Evolutionary conservation across 2,797 vertebrate genomes (phyloP), one percentile per base, ranked within the genome.

Genomic region (Microcaecilia unicolor): DNA sequence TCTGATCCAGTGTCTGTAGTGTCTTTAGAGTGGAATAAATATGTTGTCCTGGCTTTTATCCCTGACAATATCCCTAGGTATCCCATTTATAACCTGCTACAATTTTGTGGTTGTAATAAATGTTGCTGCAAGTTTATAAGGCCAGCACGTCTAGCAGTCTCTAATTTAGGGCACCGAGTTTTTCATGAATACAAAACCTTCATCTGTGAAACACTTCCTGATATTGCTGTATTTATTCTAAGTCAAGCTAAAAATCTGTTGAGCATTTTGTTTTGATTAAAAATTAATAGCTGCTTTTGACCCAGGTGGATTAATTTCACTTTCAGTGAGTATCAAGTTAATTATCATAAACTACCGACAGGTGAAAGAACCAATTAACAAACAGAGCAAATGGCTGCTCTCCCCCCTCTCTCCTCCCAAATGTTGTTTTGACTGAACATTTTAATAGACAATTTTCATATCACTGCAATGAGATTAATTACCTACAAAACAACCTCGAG

Each of bases 241-340:
- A 71, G 56, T 54, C 66, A 45, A 65, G 51, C 55, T 63, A 61
- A 63, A 65, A 61, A 74, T 71, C 41, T 76, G 72, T 63, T 23
- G 57, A 76, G 67, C 71, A 59, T 62, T 74, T 72, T 70, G 63
- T 72, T 81, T 74, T 72, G 69, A 81, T 82, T 81, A 82, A 78
- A 79, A 81, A 81, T 80, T 81, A 81, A 83, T 80, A 78, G 74
- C 68, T 72, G 61, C 63, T 72, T 78, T 74, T 78, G 76, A 76
- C 76, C 73, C 67, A 74, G 55, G 70, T 74, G 68, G 73, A 74
- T 82, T 77, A 72, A 77, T 76, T 73, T 78, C 70, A 69, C 66
- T 77, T 77, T 73, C 71, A 60, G 46, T 55, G 35, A 78, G 73
- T 72, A 65, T 70, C 67, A 69, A 70, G 65, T 67, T 82, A 82